Conservation (phyloP, 2,888 invertebrate genomes). For the Odontocolon sp. region DNA sequence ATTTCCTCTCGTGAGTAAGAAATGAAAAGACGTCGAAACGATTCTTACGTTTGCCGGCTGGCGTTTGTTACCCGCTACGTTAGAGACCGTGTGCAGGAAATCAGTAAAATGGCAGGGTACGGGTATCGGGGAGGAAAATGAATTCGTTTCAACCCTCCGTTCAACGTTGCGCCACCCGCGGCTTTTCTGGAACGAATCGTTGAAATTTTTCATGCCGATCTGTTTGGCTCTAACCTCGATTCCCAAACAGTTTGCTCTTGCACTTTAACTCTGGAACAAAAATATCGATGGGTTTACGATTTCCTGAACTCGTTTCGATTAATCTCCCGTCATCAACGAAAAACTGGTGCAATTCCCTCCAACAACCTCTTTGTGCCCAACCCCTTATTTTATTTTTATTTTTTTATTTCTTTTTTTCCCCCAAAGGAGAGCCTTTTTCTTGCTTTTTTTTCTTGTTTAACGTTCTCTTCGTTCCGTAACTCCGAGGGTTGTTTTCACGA, state of each 20-base stretch:
- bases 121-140: conserved; percentile 48
- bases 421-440: too few species aligned
- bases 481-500: conserved; percentile 57
- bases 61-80: conserved; percentile 43
- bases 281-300: too few species aligned
- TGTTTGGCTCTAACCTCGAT: too few species aligned
- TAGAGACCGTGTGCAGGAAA: not conserved
- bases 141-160: conserved; percentile 58
- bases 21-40: not conserved
- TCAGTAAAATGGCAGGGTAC: too few species aligned
- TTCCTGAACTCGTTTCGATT: too few species aligned
- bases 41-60: conserved; percentile 35
- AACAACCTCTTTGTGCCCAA: too few species aligned
- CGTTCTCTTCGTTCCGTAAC: conserved; percentile 40
- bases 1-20: conserved; percentile 33
- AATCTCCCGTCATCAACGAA: too few species aligned
- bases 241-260: too few species aligned
- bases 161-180: conserved; percentile 7
- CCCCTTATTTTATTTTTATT: conserved; percentile 35
- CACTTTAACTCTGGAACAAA: too few species aligned
- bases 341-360: too few species aligned
- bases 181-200: conserved; percentile 63
- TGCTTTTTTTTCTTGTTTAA: conserved; percentile 12
- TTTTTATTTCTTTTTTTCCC: conserved; percentile 36
- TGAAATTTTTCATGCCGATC: conserved; percentile 64